Base-by-base conservation (phyloP, 2,888 invertebrate species). In the Chelonus formosanus region DNA sequence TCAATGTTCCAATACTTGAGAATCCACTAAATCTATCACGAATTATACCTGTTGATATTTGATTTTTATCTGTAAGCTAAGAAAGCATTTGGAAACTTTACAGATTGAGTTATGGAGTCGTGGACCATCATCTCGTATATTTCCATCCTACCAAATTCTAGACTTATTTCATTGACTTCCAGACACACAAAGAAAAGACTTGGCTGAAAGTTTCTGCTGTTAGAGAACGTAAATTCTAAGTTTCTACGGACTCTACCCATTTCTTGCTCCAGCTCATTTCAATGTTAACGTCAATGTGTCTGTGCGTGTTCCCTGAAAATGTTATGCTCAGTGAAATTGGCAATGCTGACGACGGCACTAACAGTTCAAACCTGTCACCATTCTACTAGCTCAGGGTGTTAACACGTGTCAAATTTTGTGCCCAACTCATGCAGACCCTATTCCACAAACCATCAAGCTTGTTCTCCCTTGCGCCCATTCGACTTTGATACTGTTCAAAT, bases 371-470 rank as follows among this genome's bases (percentile, higher is more conserved):
- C 45, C 44, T 62, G 66, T 65, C 56, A 67, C 48, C 65, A 45
- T 59, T 54, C 61, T 47, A 55, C 43, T 56, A 66, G 68, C 53
- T 48, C 64, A 61, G 67, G 65, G 71, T 68, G 70, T 70, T 70
- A 73, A 68, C 73, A 68, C 70, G 73, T 69, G 74, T 75, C 75
- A 75, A 75, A 78, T 77, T 73, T 73, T 71, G 68, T 69, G 63
- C 68, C 50, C 58, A 54, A 58, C 67, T 63, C 68, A 63, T 61
- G 60, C 55, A 64, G 52, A 68, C 66, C 60, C 65, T 67, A 59
- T 66, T 64, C 66, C 60, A 56, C 55, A 62, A 56, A 60, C 53
- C 57, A 61, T 63, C 68, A 65, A 67, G 67, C 56, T 57, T 34
- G 56, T 53, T 54, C 40, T 34, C 61, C 43, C 44, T 34, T 5